Conservation (phyloP, 2,113 vertebrate species). For the Malurus cyaneus region DNA sequence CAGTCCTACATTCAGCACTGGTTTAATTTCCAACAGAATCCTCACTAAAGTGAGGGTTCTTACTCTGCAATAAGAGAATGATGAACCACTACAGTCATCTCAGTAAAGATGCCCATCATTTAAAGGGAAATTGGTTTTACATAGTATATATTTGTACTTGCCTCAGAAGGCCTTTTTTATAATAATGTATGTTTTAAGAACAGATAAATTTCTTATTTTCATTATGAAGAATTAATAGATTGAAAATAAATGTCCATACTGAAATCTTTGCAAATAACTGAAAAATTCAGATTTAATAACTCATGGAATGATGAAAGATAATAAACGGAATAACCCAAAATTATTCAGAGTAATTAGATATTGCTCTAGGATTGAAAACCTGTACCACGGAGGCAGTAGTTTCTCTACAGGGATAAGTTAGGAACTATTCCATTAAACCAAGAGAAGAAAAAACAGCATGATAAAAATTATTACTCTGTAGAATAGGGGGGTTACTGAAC, state of each 20-base stretch:
- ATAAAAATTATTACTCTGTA: not conserved
- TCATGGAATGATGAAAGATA: not conserved
- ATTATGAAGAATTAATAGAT: not conserved
- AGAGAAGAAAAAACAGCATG: not conserved
- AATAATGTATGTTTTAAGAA: not conserved
- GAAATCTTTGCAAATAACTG: not conserved
- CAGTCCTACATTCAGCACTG: not conserved
- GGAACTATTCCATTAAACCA: not conserved
- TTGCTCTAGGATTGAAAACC: not conserved
- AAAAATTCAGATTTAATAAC: not conserved
- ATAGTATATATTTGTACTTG: not conserved
- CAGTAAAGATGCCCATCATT: not conserved
- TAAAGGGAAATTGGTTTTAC: not conserved
- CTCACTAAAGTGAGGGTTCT: not conserved
- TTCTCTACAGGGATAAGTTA: not conserved
- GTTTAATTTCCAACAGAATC: not conserved
- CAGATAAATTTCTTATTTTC: not conserved
- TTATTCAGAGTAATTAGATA: not conserved
- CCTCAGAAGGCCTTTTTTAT: not conserved
- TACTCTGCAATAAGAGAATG: not conserved
- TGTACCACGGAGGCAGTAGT: not conserved
- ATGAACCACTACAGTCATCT: not conserved
- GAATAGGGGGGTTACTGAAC: not conserved
- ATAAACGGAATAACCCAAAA: not conserved
- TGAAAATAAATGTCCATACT: not conserved